These are phyloP conservation scores for Charadrius vociferus DNA, from an alignment of 2,113 vertebrate species.

Conservation along the genomic window DNA sequence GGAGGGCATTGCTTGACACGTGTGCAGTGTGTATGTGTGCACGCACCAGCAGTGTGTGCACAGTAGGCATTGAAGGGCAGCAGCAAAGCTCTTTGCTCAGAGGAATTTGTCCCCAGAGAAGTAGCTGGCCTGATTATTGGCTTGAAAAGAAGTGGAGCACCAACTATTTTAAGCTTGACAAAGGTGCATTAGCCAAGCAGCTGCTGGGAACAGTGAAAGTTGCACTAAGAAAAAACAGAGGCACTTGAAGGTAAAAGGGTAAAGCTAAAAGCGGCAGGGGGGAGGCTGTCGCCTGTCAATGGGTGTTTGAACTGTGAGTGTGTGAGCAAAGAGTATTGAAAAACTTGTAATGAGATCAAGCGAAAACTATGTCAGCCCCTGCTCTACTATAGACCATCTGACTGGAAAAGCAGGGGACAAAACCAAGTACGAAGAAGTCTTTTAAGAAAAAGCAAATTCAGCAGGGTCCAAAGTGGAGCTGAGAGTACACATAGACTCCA, in stretches of 20 bases:
- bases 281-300: neutral
- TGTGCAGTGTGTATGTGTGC: too few relatives aligned
- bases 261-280: neutral
- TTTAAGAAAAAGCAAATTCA: neutral
- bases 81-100: neutral
- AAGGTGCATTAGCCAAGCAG: neutral
- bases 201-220: neutral
- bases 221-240: neutral
- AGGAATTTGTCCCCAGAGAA: neutral
- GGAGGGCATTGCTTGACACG: accelerated
- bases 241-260: neutral
- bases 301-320: neutral
- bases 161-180: neutral
- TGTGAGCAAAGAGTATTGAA: neutral
- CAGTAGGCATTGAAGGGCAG: neutral
- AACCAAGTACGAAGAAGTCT: neutral
- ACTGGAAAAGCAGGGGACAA: neutral
- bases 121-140: neutral
- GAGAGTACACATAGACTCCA: neutral
- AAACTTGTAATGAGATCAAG: neutral
- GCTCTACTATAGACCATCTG: neutral
- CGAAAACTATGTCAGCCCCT: neutral
- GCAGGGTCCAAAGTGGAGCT: neutral
- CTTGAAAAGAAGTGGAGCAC: neutral
- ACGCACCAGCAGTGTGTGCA: neutral